Base-by-base conservation (phyloP, 2,113 vertebrate genomes). In the Macrotus californicus region DNA sequence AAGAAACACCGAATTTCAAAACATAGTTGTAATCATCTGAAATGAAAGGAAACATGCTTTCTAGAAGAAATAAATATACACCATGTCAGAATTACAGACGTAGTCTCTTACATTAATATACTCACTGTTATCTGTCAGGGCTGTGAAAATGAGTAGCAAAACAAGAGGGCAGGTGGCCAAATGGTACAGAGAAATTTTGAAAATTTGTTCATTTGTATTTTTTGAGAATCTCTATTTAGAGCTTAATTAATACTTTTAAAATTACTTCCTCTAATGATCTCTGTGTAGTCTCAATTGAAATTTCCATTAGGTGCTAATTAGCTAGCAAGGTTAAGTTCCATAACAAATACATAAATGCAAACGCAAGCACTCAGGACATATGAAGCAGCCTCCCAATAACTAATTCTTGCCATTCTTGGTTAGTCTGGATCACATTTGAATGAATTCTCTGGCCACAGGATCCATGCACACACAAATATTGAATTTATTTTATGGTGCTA, bases 21-120 rank as follows among this genome's bases (percentile, higher is more conserved):
- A 92, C 97, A 98, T 2, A 54, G 87, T 96, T 97, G 91, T 92
- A 98, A 97, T 98, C 89, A 97, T 97, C 90, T 94, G 92, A 94
- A 96, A 46, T 43, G 89, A 97, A 95, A 75, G n/a, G 67, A 79
- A 75, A 72, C 59, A 96, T 95, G 95, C 81, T 97, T 98, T 96
- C 92, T 95, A 96, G 87, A 52, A 97, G 95, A 97, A 98, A 98
- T 98, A 98, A 98, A 98, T 98, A 98, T 96, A 98, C 98, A 96
- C 61, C 48, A 95, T 97, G 98, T 98, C 98, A 98, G 94, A 97
- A 91, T 96, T 98, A 96, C 92, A 98, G 96, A 98, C 73, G 77
- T 96, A 93, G 52, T 98, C 97, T 98, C 97, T 98, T 97, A 97
- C 97, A 98, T 97, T 98, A 98, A 98, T 98, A 97, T 98, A 98